phyloP scores from a whole-genome alignment of 2,888 invertebrate genomes.

The Pterobdella sp. region DNA sequence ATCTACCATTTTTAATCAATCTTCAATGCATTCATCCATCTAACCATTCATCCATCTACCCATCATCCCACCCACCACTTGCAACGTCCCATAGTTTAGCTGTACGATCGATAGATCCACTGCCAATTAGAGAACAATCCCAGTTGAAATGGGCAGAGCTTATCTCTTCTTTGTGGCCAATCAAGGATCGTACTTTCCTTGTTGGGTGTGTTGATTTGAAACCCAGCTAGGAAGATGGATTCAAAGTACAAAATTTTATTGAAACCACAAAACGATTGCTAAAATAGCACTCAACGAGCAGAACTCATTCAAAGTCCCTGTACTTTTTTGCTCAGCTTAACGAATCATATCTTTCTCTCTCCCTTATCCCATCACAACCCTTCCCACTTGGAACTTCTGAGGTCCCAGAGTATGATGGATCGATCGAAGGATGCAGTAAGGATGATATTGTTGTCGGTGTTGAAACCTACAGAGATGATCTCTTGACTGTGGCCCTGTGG shows the following conservation, averaged over 20 bases:
- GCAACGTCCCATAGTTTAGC: constrained; percentile 50
- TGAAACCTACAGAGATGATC: constrained; percentile 67
- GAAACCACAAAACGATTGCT: background rate
- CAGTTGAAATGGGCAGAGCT: constrained; percentile 52
- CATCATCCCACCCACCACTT: constrained; percentile 41
- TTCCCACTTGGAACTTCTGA: constrained; percentile 54
- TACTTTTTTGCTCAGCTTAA: too few relatives aligned
- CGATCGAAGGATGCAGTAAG: constrained; percentile 74
- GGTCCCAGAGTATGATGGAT: constrained; percentile 69
- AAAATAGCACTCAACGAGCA: background rate
- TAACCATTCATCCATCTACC: background rate
- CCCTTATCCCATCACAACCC: background rate
- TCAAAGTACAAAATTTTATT: background rate
- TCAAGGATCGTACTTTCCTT: constrained; percentile 49
- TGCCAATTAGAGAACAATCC: constrained; percentile 51
- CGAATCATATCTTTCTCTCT: too few relatives aligned
- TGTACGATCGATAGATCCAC: constrained; percentile 52
- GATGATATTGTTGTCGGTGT: constrained; percentile 61
- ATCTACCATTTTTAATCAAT: background rate
- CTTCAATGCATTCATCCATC: background rate
- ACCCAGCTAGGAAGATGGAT: background rate
- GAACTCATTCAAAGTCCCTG: too few relatives aligned
- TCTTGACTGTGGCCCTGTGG: constrained; percentile 64
- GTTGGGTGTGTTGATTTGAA: constrained; percentile 17
- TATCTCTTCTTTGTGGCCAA: constrained; percentile 52